Percentiles rank a stretch among this genome's conserved stretches.
Evolutionary conservation across 2,113 vertebrate species (phyloP).

Genomic region (Pungitius pungitius): DNA sequence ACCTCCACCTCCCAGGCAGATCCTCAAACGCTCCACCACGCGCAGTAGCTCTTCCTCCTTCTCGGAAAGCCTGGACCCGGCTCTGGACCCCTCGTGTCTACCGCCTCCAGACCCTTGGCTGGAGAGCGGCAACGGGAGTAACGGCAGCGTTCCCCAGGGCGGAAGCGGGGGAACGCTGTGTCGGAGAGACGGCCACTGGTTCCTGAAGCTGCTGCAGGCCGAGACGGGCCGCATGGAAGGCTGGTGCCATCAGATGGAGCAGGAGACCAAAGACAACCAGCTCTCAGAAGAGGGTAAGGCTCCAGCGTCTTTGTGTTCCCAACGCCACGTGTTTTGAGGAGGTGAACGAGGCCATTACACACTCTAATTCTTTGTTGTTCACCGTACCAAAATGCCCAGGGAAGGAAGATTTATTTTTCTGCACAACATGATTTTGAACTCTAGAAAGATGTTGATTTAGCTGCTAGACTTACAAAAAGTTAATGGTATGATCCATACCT

Average conservation of each 20-base stretch:
- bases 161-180: conserved; percentile 82
- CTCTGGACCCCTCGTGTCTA: conserved; percentile 93
- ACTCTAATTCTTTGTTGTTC: no score
- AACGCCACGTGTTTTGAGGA: not conserved
- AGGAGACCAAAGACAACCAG: conserved; percentile 97
- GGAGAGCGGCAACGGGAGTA: conserved; percentile 86
- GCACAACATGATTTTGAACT: not conserved
- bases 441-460: not conserved
- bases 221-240: conserved; percentile 96
- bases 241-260: conserved; percentile 99
- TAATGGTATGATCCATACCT: not conserved
- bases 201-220: conserved; percentile 96
- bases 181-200: conserved; percentile 95
- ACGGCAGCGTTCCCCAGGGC: conserved; percentile 74
- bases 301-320: no score
- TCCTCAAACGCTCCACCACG: conserved; percentile 92
- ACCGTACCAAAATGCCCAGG: not conserved
- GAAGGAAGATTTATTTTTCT: not conserved
- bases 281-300: conserved; percentile 94
- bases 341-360: not conserved
- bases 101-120: conserved; percentile 98
- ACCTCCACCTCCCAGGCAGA: conserved; percentile 82
- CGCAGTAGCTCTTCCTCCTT: conserved; percentile 94
- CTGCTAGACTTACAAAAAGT: not conserved
- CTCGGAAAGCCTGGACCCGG: conserved; percentile 94